Base-by-base conservation (phyloP, 2,113 vertebrate genomes). In the Benitochromis conjunctus region DNA sequence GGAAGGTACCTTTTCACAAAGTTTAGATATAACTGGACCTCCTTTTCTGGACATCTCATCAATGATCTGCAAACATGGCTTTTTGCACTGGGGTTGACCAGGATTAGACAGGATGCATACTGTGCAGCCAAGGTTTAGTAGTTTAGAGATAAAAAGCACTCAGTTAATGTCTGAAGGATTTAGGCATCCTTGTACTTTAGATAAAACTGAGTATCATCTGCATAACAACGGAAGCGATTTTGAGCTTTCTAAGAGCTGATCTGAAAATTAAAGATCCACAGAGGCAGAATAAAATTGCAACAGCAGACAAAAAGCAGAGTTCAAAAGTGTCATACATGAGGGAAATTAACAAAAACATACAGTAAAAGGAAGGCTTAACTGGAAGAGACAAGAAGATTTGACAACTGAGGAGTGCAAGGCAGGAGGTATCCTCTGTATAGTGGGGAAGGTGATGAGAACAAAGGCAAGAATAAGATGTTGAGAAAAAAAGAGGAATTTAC, bases 401-500 rank as follows among this genome's bases (percentile, higher is more conserved):
- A 46, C 41, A 48, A 11, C 21, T 31, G 43, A 24, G 43, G 2
- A 0, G 16, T 51, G 26, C 69, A 51, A 16, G 69, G 69, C 26
- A 53, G 46, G 24, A 53, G 69, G 41, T 7, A 29, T 24, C 24
- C 6, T 48, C 21, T 19, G 13, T 21, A 26, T 1, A 48, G 14
- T 29, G 24, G 24, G 24, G 16, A 76, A 24, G 69, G 0, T 18
- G 16, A 51, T 19, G 64, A 64, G 34, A 36, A 36, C 8, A 36
- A 36, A 36, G 34, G 3, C 34, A 19, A 64, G 31, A 6, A 4
- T 31, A 31, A 34, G 2, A 38, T 64, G 19, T 31, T 5, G 60
- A 34, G 0, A 0, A n/a, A 62, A 29, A 62, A 38, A 64, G 0
- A 38, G 10, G 60, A 38, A 64, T 64, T 64, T 64, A 6, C 60